Conservation (phyloP, 2,113 vertebrate genomes). For the Setophaga kirtlandii region DNA sequence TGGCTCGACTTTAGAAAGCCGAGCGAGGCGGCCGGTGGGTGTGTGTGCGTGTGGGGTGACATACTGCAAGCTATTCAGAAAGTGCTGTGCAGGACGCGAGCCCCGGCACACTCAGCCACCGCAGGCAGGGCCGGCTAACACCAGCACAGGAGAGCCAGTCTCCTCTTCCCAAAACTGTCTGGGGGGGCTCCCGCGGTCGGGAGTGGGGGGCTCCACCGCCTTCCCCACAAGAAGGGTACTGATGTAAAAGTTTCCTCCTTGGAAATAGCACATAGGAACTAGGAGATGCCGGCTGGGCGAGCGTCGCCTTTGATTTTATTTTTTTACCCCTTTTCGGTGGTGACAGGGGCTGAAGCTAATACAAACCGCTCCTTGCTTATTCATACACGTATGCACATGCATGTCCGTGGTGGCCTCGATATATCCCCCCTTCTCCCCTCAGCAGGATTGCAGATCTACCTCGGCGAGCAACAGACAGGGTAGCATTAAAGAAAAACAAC, state of each 20-base stretch:
- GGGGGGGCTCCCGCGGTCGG: background rate
- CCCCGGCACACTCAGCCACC: background rate
- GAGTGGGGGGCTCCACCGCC: background rate
- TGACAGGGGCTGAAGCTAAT: constrained; percentile 41
- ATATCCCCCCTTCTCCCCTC: constrained; percentile 78
- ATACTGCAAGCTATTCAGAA: constrained; percentile 68
- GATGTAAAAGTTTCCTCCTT: constrained; percentile 68
- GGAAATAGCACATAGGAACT: constrained; percentile 1
- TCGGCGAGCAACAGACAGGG: constrained; percentile 78
- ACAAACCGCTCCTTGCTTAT: constrained; percentile 62
- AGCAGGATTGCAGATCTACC: constrained; percentile 85
- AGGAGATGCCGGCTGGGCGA: background rate
- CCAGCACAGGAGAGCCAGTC: background rate
- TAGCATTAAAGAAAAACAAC: constrained; percentile 73
- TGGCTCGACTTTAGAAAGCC: background rate
- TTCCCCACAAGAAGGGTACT: background rate
- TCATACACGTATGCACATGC: constrained; percentile 67
- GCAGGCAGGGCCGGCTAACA: constrained; percentile 22
- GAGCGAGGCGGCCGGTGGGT: background rate
- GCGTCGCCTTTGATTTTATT: background rate
- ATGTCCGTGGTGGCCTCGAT: constrained; percentile 64
- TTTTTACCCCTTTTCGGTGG: background rate
- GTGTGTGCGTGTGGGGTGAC: background rate
- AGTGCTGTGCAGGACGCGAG: constrained; percentile 63
- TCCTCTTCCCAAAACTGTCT: background rate